Evolutionary conservation across 2,113 vertebrate genomes (phyloP).

Genomic region (Tetrao urogallus): DNA sequence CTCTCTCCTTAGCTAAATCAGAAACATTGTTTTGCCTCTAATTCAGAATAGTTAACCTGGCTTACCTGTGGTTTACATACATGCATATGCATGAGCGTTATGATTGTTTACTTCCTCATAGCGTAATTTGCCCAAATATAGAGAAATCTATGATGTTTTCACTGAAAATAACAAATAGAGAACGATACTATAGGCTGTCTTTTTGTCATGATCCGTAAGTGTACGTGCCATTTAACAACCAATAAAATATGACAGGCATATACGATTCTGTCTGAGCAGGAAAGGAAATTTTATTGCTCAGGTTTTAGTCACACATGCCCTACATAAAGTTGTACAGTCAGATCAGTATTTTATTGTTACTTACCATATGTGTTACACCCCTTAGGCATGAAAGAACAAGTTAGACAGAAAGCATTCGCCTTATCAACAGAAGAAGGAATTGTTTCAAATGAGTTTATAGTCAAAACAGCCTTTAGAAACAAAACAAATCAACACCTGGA

Average conservation of each 20-base stretch:
- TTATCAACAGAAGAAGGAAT: constrained; percentile 25
- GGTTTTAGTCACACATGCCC: constrained; percentile 61
- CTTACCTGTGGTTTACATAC: not conserved
- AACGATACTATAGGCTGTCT: not conserved
- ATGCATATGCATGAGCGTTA: not conserved
- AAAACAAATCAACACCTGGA: not conserved
- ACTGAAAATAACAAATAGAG: not conserved
- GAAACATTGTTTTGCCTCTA: not conserved
- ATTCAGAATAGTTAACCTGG: not conserved
- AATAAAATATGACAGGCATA: constrained; percentile 64
- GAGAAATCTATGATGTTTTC: not conserved
- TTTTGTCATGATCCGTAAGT: not conserved
- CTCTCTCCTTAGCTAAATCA: not conserved
- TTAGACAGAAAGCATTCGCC: not conserved
- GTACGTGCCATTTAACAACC: constrained; percentile 41
- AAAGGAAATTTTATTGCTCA: constrained; percentile 62
- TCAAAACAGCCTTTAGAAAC: not conserved
- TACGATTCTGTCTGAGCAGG: constrained; percentile 50
- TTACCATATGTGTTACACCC: constrained; percentile 48
- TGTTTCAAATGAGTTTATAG: not conserved
- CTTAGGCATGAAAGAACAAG: not conserved
- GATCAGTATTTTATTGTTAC: constrained; percentile 61
- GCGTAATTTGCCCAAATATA: not conserved
- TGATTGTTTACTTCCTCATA: not conserved
- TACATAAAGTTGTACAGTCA: constrained; percentile 66